Evolutionary conservation across 2,113 vertebrate genomes (phyloP).

Genomic region (Scartelaos histophorus): DNA sequence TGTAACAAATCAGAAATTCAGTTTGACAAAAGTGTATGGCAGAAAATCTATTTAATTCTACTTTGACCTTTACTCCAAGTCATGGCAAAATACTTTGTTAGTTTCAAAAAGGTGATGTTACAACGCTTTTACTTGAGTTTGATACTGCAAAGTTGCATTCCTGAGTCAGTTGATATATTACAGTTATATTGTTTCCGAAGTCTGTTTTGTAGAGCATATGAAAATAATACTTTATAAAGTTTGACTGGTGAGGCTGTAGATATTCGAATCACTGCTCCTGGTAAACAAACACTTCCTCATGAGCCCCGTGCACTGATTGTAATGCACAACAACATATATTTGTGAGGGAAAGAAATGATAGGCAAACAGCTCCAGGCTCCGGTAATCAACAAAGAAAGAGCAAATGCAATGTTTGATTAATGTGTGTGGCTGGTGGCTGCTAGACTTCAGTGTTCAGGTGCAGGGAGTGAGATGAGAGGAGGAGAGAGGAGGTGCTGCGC

Average conservation of each 20-base stretch:
- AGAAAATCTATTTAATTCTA: too few species aligned
- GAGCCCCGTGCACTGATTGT: constrained; percentile 17
- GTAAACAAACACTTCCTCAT: neutral
- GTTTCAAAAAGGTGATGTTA: neutral
- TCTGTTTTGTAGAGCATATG: neutral
- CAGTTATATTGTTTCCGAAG: neutral
- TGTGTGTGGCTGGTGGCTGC: neutral
- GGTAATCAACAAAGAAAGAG: constrained; percentile 2
- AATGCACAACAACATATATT: constrained; percentile 32
- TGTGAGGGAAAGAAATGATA: constrained; percentile 6
- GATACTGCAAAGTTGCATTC: too few species aligned
- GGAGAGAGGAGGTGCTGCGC: neutral
- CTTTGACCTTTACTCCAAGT: neutral
- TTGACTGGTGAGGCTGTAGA: neutral
- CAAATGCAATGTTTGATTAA: constrained; percentile 16
- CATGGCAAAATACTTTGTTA: neutral
- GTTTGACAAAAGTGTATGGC: too few species aligned
- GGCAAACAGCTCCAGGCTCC: constrained; percentile 3
- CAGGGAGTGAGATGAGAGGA: neutral
- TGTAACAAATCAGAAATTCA: too few species aligned
- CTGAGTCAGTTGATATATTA: neutral
- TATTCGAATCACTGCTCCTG: neutral
- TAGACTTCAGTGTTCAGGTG: constrained; percentile 5
- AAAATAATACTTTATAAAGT: neutral
- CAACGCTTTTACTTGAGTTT: neutral